These are phyloP conservation scores for Keiferia lycopersicella DNA, from an alignment of 2,888 invertebrate species.

Conservation along the genomic window DNA sequence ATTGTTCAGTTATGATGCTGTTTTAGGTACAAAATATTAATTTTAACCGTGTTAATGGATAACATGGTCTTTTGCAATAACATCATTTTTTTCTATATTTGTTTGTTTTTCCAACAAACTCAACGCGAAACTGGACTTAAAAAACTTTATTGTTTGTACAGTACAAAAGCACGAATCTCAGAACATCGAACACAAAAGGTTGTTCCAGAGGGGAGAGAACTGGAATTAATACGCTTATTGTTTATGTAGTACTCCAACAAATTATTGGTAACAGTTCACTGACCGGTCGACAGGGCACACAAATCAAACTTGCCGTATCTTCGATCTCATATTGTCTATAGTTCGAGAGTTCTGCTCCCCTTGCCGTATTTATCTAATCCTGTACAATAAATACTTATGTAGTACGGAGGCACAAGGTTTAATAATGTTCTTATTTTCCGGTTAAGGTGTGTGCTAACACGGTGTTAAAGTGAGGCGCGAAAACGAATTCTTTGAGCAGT, in stretches of 20 bases:
- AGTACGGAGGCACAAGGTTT: conserved; percentile 7
- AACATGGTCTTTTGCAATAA: too few species aligned
- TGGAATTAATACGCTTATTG: conserved; percentile 20
- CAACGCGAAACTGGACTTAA: too few species aligned
- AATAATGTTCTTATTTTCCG: conserved; percentile 25
- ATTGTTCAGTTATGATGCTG: conserved; percentile 36
- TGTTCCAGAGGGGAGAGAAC: background rate
- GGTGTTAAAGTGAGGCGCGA: conserved; percentile 39
- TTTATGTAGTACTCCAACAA: conserved; percentile 24
- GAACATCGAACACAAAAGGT: background rate
- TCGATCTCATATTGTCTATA: conserved; percentile 32
- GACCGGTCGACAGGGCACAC: conserved; percentile 30
- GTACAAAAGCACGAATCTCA: background rate
- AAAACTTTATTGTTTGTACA: background rate
- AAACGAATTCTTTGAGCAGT: conserved; percentile 41
- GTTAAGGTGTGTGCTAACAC: conserved; percentile 34
- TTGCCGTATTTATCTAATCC: conserved; percentile 20
- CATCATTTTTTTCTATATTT: too few species aligned
- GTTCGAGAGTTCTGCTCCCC: conserved; percentile 22
- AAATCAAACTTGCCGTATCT: conserved; percentile 32
- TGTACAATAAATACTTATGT: background rate
- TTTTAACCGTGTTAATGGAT: background rate
- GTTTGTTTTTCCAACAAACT: too few species aligned
- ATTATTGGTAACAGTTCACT: conserved; percentile 26
- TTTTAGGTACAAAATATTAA: conserved; percentile 16